Conservation (phyloP, 1,140 invertebrate species). For the Reticulitermes speratus region DNA sequence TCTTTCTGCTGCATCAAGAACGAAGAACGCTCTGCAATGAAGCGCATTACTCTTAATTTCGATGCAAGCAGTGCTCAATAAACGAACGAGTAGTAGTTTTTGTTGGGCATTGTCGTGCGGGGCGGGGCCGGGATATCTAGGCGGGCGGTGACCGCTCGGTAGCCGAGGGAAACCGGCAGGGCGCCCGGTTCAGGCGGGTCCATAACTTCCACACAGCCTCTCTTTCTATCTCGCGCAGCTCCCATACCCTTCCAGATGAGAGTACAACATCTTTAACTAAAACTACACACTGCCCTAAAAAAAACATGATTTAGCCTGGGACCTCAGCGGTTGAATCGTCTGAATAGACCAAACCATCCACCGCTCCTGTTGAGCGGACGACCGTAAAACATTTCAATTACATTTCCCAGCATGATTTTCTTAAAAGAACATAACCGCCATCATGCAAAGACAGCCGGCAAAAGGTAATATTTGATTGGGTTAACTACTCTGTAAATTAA, state of each 20-base stretch:
- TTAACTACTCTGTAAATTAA: not conserved
- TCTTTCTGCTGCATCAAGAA: not conserved
- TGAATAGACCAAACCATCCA: not conserved
- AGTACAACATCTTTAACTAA: no score
- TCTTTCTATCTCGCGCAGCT: not conserved
- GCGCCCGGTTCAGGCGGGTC: not conserved
- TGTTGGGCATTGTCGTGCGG: not conserved
- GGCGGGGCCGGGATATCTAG: not conserved
- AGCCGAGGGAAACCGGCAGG: not conserved
- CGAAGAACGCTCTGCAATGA: not conserved
- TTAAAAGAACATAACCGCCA: not conserved
- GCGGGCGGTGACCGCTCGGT: not conserved
- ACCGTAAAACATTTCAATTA: slow-evolving; percentile 14
- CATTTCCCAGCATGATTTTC: slow-evolving; percentile 6
- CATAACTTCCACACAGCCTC: not conserved
- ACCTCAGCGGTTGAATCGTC: not conserved
- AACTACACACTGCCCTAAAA: not conserved
- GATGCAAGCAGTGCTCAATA: not conserved
- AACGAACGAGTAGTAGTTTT: not conserved
- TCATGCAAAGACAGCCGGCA: not conserved
- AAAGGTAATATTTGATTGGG: not conserved
- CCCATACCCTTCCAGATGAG: no score
- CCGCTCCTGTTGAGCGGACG: not conserved
- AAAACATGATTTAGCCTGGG: not conserved
- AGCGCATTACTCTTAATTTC: not conserved